Conservation (phyloP, 2,888 invertebrate genomes). For the Ceriagrion tenellum region DNA sequence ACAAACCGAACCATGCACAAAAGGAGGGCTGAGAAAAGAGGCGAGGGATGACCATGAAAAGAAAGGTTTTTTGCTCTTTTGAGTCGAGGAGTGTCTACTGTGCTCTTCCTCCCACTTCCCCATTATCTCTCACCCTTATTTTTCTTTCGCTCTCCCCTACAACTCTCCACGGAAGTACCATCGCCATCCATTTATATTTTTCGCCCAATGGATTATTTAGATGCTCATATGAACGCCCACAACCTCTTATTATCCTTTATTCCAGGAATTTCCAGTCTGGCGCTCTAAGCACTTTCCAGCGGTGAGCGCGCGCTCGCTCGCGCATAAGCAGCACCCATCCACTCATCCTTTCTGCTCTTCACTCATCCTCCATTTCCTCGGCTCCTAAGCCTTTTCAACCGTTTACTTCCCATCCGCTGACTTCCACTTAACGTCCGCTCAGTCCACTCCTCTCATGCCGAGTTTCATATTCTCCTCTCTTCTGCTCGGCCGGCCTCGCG, state of each 20-base stretch:
- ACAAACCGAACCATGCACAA: no score
- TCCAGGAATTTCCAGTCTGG: constrained; percentile 36
- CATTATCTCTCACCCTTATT: background rate
- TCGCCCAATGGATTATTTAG: constrained; percentile 26
- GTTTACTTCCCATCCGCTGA: background rate
- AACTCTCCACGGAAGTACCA: background rate
- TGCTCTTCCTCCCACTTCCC: background rate
- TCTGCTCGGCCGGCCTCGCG: background rate
- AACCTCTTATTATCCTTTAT: constrained; percentile 37
- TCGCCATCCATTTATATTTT: constrained; percentile 36
- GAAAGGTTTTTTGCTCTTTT: background rate
- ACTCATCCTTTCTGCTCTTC: background rate
- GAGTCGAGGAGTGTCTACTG: background rate
- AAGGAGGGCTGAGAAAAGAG: background rate
- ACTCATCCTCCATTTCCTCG: constrained; percentile 8
- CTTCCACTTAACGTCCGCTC: background rate
- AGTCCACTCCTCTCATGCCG: background rate
- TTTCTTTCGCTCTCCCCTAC: no score
- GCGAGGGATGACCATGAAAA: background rate
- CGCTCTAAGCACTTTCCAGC: constrained; percentile 37
- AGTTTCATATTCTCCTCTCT: background rate
- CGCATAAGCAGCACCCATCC: background rate
- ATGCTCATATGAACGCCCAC: constrained; percentile 23
- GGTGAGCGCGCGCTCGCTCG: background rate
- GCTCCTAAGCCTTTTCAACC: constrained; percentile 10